Conservation (phyloP, 2,113 vertebrate species). For the Australoheros scitulus region DNA sequence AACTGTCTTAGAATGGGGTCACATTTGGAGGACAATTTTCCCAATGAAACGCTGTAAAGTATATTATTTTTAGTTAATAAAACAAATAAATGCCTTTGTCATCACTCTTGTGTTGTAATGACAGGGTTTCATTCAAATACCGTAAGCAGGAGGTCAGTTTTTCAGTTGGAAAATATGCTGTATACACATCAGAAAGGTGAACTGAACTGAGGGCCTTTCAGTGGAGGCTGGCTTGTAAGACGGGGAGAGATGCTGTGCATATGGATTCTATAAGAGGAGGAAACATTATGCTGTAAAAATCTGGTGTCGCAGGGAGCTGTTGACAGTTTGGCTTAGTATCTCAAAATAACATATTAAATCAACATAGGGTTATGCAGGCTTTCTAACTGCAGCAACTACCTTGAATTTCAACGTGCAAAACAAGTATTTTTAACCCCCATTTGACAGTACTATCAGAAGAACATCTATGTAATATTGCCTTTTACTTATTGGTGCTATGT, state of each 20-base stretch:
- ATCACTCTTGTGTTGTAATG: constrained; percentile 38
- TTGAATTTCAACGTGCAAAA: not conserved
- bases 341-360: not conserved
- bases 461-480: not conserved
- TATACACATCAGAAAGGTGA: constrained; percentile 31
- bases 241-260: not conserved
- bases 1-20: constrained; percentile 12
- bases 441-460: not conserved
- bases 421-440: not conserved
- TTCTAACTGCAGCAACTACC: not conserved
- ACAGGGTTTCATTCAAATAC: constrained; percentile 33
- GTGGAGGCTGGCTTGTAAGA: constrained; percentile 29
- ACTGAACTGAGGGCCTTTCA: constrained; percentile 39
- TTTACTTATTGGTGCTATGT: not conserved
- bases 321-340: not conserved
- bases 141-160: constrained; percentile 14
- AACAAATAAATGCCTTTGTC: constrained; percentile 45
- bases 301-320: not conserved
- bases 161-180: constrained; percentile 10
- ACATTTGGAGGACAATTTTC: constrained; percentile 5
- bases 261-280: constrained; percentile 10
- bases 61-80: constrained; percentile 25
- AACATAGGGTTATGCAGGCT: not conserved
- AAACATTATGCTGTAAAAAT: not conserved
- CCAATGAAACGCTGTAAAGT: constrained; percentile 11